A percentile compares a stretch with the other conserved stretches of the same genome.
These are phyloP conservation scores for Gadus macrocephalus DNA, from an alignment of 2,113 vertebrate species.

Conservation along the genomic window DNA sequence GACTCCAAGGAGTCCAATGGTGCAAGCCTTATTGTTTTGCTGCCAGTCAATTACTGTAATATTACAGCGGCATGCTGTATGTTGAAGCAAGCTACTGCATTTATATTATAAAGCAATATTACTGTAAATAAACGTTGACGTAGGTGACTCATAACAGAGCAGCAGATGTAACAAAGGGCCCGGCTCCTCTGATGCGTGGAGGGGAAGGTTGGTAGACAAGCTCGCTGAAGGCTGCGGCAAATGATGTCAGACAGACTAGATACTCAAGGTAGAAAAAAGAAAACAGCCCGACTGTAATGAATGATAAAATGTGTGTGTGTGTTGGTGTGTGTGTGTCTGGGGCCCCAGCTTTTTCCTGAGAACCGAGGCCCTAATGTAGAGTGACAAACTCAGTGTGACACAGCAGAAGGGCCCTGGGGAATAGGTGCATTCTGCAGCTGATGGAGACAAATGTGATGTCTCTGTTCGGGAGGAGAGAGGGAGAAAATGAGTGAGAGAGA, in stretches of 20 bases:
- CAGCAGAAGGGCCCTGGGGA: slow-evolving; percentile 43
- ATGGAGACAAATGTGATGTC: slow-evolving; percentile 51
- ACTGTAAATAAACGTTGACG: too few relatives aligned
- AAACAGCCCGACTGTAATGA: background rate
- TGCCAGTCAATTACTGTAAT: too few relatives aligned
- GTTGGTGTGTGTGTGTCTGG: background rate
- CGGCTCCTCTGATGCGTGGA: too few relatives aligned
- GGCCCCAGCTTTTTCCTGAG: background rate
- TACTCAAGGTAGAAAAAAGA: background rate
- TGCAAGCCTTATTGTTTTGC: too few relatives aligned
- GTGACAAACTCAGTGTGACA: slow-evolving; percentile 55
- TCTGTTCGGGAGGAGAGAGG: background rate
- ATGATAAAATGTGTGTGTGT: background rate
- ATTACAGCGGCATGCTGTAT: too few relatives aligned
- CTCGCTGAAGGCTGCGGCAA: too few relatives aligned
- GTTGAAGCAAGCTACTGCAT: too few relatives aligned
- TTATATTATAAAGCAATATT: too few relatives aligned
- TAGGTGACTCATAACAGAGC: too few relatives aligned
- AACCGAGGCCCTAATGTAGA: slow-evolving; percentile 51
- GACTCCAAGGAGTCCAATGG: too few relatives aligned
- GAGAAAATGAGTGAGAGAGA: background rate
- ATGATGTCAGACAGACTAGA: background rate
- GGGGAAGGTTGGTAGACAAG: too few relatives aligned
- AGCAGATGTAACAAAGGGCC: too few relatives aligned
- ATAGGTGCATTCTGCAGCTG: slow-evolving; percentile 37